Base-by-base conservation (phyloP, 2,888 invertebrate genomes). In the Erebia ligea region DNA sequence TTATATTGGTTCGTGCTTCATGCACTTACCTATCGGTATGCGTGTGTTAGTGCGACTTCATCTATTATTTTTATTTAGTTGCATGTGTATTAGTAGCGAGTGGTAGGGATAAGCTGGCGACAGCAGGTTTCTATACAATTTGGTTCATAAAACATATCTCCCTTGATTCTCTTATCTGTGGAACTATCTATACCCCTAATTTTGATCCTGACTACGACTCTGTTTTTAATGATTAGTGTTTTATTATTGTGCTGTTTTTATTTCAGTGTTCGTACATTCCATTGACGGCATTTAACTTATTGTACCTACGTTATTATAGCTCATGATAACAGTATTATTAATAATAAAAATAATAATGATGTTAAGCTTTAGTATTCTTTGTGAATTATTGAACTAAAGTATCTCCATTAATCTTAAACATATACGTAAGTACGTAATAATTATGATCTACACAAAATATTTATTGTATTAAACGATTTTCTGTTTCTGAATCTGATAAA, bases 231-330 rank as follows among this genome's bases (percentile, higher is more conserved):
- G 8, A 21, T 21, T 11, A 17, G 11, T 21, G 19, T 11, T 21
- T 21, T 56, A 56, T 21, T 56, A 5, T 11, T 56, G 13, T 57
- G 11, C 56, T 15, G 13, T 25, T 15, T 25, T 57, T 25, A 19
- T 21, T 25, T 57, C 19, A 9, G 25, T 58, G 2, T 58, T n/a
- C n/a, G 34, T 13, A n/a, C 40, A 68, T 52, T 54, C 40, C 61
- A 40, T 42, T n/a, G 42, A 68, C 52, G 21, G 61, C 21, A 62
- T 61, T 61, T 61, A 68, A 68, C 52, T 50, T 63, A 63, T 25
- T 25, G 21, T 63, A 25, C 0, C 25, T 21, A 25, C 0, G 57
- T 21, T 57, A 34, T n/a, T 34, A 34, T 9, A 58, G 57, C 50
- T 50, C 48, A 50, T 25, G 15, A 13, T 8, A 63, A 48, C 45